phyloP scores from a whole-genome alignment of 30 jellyfish, hydroid and myxozoan genomes.

The Cassiopea andromeda region DNA sequence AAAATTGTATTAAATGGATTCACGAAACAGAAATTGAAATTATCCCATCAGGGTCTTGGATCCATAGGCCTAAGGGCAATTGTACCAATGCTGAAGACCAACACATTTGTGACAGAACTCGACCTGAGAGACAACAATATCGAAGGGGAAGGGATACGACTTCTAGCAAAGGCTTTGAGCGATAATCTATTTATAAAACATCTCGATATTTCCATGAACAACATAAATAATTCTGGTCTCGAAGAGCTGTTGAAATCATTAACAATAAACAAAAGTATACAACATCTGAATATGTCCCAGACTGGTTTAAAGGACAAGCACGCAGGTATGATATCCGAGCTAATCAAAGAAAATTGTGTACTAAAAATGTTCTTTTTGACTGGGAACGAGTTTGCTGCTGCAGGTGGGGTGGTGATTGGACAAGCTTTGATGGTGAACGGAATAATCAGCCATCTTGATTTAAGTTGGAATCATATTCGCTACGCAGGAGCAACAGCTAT shows the following conservation, averaged over 20 bases:
- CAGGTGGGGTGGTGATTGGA: conserved; percentile 49
- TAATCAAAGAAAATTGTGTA: conserved; percentile 27
- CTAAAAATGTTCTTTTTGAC: conserved; percentile 29
- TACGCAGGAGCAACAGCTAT: conserved; percentile 70
- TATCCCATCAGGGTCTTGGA: conserved; percentile 73
- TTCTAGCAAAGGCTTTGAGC: conserved; percentile 29
- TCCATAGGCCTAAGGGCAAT: conserved; percentile 56
- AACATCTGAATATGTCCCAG: conserved; percentile 62
- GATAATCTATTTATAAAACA: conserved; percentile 49
- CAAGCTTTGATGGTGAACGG: conserved; percentile 29
- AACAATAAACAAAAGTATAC: conserved; percentile 7
- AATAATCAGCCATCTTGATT: conserved; percentile 46
- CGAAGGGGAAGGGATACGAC: conserved; percentile 52
- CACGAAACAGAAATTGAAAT: conserved; percentile 20
- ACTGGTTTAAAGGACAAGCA: conserved; percentile 68
- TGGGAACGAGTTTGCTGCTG: conserved; percentile 58
- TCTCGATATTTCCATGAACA: conserved; percentile 56
- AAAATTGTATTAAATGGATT: conserved; percentile 42
- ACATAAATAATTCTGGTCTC: conserved; percentile 48
- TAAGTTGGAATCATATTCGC: conserved; percentile 82
- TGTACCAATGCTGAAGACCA: conserved; percentile 39
- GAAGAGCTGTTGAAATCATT: conserved; percentile 40
- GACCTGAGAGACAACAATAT: conserved; percentile 68
- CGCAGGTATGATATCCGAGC: conserved; percentile 41
- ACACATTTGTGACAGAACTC: conserved; percentile 43